These are phyloP conservation scores for Stegodyphus mimosarum DNA, from an alignment of 1,140 invertebrate genomes.

Conservation along the genomic window DNA sequence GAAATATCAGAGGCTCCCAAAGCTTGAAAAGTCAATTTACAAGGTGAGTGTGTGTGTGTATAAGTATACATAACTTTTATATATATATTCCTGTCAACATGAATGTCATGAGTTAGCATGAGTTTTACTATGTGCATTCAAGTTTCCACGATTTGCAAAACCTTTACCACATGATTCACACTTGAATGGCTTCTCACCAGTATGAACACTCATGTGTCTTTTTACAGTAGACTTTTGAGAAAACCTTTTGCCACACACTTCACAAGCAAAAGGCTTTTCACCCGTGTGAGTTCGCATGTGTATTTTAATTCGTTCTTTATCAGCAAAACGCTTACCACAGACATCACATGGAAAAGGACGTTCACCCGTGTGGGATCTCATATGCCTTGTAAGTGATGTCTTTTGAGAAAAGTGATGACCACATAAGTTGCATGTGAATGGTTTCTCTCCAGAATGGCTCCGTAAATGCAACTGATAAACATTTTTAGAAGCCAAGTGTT, in stretches of 20 bases:
- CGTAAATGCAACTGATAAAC: constrained; percentile 71
- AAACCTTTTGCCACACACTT: constrained; percentile 73
- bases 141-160: constrained; percentile 97
- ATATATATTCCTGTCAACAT: constrained; percentile 5
- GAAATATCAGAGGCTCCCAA: constrained; percentile 2
- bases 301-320: constrained; percentile 65
- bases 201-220: constrained; percentile 95
- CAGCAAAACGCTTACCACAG: constrained; percentile 64
- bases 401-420: constrained; percentile 83
- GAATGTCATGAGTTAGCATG: constrained; percentile 71
- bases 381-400: constrained; percentile 77
- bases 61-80: constrained; percentile 12
- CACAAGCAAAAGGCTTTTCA: constrained; percentile 74
- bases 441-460: constrained; percentile 77
- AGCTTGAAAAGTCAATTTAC: constrained; percentile 39
- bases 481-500: constrained; percentile 64
- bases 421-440: constrained; percentile 94
- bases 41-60: constrained; percentile 12
- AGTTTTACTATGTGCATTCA: constrained; percentile 98
- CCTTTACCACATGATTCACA: constrained; percentile 90
- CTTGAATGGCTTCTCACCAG: constrained; percentile 91
- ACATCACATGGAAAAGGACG: constrained; percentile 66
- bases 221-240: constrained; percentile 88
- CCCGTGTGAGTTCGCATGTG: constrained; percentile 89
- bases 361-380: constrained; percentile 76